These are phyloP conservation scores for Timema cristinae DNA, from an alignment of 2,888 invertebrate species.

Conservation along the genomic window DNA sequence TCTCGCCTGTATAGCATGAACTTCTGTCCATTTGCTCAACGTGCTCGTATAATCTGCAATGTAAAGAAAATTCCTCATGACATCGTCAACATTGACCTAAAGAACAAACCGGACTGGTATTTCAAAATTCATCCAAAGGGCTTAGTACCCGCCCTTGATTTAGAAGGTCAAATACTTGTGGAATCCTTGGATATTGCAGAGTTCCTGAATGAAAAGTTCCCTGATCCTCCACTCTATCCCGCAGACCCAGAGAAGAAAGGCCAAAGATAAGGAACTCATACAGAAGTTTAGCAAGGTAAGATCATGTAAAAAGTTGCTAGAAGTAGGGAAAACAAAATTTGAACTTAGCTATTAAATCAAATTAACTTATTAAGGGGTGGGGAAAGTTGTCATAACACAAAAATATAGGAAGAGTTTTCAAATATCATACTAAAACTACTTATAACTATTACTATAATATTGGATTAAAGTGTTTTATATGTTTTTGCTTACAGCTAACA, in stretches of 20 bases:
- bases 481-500: too few species aligned
- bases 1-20: conserved; percentile 49
- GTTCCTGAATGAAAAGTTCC: conserved; percentile 54
- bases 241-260: conserved; percentile 42
- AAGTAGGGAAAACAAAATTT: too few species aligned
- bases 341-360: too few species aligned
- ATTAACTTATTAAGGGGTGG: too few species aligned
- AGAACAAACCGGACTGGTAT: conserved; percentile 51
- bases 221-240: conserved; percentile 49
- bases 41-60: conserved; percentile 45
- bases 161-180: conserved; percentile 47
- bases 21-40: conserved; percentile 49
- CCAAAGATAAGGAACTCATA: conserved; percentile 34
- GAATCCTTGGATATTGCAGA: conserved; percentile 55
- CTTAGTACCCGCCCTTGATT: conserved; percentile 48
- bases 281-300: conserved; percentile 38
- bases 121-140: conserved; percentile 48
- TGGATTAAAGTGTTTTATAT: too few species aligned
- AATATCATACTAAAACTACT: too few species aligned
- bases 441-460: too few species aligned
- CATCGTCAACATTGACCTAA: conserved; percentile 49
- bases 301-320: too few species aligned
- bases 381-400: too few species aligned
- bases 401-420: too few species aligned
- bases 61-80: conserved; percentile 47